These are phyloP conservation scores for Apotomis capreana DNA, from an alignment of 2,888 invertebrate species.

Conservation along the genomic window DNA sequence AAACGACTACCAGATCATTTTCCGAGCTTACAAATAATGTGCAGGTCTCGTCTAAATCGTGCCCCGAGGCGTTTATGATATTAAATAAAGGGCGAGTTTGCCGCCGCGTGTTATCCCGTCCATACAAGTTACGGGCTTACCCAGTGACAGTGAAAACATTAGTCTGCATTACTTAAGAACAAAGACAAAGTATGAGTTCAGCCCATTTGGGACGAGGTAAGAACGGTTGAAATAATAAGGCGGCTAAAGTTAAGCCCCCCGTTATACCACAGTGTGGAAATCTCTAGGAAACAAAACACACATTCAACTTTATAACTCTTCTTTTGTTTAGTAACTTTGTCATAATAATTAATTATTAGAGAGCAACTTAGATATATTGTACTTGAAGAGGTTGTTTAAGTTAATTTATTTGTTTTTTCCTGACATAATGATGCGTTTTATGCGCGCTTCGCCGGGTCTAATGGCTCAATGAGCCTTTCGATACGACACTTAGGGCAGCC, in stretches of 20 bases:
- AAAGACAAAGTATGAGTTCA: slow-evolving; percentile 50
- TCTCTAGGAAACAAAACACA: slow-evolving; percentile 52
- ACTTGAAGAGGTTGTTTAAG: slow-evolving; percentile 62
- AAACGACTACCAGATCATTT: slow-evolving; percentile 42
- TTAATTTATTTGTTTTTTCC: slow-evolving; percentile 75
- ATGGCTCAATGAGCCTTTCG: slow-evolving; percentile 49
- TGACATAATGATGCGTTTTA: slow-evolving; percentile 65
- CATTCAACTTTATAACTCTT: slow-evolving; percentile 54
- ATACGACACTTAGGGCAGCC: slow-evolving; percentile 46
- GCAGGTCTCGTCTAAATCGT: slow-evolving; percentile 51
- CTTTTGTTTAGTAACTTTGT: slow-evolving; percentile 54
- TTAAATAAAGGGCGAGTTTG: slow-evolving; percentile 56
- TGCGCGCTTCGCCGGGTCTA: slow-evolving; percentile 56
- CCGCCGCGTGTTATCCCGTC: slow-evolving; percentile 55
- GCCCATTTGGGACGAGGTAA: slow-evolving; percentile 23
- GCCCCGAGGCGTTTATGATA: slow-evolving; percentile 55
- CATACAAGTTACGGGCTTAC: slow-evolving; percentile 50
- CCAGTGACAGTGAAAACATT: slow-evolving; percentile 51
- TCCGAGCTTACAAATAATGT: slow-evolving; percentile 47
- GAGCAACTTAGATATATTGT: slow-evolving; percentile 62
- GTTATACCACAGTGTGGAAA: slow-evolving; percentile 32
- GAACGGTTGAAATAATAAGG: slow-evolving; percentile 43
- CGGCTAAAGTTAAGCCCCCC: slow-evolving; percentile 43
- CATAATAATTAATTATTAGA: slow-evolving; percentile 66
- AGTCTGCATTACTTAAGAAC: slow-evolving; percentile 54